These are phyloP conservation scores for Ameiurus melas DNA, from an alignment of 2,113 vertebrate genomes.

Conservation along the genomic window DNA sequence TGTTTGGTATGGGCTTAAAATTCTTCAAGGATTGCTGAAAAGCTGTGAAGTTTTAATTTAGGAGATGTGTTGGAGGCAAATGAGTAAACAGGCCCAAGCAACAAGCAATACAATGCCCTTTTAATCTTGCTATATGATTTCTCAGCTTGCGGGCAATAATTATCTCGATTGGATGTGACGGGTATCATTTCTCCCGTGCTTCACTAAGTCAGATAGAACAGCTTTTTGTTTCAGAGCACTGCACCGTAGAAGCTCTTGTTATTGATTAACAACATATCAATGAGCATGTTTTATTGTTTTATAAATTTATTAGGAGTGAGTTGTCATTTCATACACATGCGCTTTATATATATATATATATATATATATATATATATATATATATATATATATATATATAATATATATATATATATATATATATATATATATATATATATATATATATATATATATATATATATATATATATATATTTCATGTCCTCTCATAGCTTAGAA, in stretches of 20 bases:
- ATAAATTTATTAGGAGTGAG: neutral
- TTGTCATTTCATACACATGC: neutral
- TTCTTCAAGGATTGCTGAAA: constrained; percentile 26
- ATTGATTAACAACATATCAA: neutral
- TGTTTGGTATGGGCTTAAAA: constrained; percentile 25
- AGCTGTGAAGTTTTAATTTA: constrained; percentile 21
- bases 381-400: no score
- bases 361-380: no score
- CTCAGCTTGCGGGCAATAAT: constrained; percentile 52
- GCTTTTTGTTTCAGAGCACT: constrained; percentile 18
- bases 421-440: no score
- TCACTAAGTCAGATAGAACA: constrained; percentile 40
- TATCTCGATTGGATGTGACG: constrained; percentile 28
- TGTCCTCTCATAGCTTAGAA: neutral
- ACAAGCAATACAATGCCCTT: constrained; percentile 54
- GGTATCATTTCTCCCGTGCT: constrained; percentile 40
- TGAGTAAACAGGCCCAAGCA: constrained; percentile 41
- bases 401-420: no score
- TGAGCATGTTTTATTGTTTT: neutral
- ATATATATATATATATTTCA: neutral
- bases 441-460: no score
- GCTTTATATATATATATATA: no score
- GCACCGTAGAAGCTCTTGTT: neutral
- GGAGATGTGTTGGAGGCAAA: neutral
- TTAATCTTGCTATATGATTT: constrained; percentile 51